Evolutionary conservation across 1,140 invertebrate species (phyloP).

Genomic region (Pemphigus obesinymphae): DNA sequence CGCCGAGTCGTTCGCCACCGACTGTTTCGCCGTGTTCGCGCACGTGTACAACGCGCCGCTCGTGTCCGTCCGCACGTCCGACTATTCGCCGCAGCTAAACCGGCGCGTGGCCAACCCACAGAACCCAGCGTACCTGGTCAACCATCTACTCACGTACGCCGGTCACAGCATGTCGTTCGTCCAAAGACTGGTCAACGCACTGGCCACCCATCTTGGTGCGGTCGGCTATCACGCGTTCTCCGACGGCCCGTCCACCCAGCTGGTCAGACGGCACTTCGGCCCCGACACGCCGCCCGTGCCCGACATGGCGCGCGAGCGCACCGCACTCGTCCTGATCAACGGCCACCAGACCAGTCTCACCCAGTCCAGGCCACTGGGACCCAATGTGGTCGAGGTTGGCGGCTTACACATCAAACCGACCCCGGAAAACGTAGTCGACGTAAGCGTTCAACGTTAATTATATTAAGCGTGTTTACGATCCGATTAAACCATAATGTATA

Average conservation of each 20-base stretch:
- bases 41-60: constrained; percentile 51
- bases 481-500: too few species aligned
- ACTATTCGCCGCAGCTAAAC: constrained; percentile 50
- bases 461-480: too few species aligned
- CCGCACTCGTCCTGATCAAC: constrained; percentile 61
- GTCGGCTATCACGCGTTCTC: constrained; percentile 1
- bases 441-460: too few species aligned
- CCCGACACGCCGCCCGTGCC: constrained; percentile 52
- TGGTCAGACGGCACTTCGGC: constrained; percentile 43
- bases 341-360: constrained; percentile 58
- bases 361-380: constrained; percentile 56
- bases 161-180: constrained; percentile 43
- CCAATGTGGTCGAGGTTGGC: constrained; percentile 64
- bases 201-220: constrained; percentile 18
- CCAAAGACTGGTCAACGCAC: constrained; percentile 42
- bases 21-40: constrained; percentile 48
- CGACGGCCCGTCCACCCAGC: constrained; percentile 7
- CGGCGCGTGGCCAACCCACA: constrained; percentile 48
- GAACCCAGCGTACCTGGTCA: constrained; percentile 45
- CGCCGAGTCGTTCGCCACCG: constrained; percentile 45
- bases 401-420: constrained; percentile 61
- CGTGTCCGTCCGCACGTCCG: constrained; percentile 51
- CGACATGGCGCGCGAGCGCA: constrained; percentile 55
- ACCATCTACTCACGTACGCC: constrained; percentile 35
- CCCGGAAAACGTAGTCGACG: constrained; percentile 48